Evolutionary conservation across 1,140 invertebrate genomes (phyloP).

Genomic region (Pristionchus pacificus): DNA sequence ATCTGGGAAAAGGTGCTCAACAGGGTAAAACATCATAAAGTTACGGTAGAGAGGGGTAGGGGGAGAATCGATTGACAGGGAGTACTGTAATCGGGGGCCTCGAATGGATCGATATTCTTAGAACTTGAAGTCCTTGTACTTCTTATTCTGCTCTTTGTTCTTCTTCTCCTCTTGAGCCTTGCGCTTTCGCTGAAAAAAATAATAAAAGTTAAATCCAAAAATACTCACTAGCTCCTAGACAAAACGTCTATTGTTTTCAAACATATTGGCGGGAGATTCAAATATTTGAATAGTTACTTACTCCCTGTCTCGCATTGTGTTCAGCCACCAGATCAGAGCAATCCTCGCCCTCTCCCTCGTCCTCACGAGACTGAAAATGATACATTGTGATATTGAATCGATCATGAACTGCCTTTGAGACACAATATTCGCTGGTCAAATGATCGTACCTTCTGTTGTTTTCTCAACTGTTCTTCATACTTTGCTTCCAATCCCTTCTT

Average conservation of each 20-base stretch:
- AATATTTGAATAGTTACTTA: conserved; percentile 27
- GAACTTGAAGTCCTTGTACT: conserved; percentile 57
- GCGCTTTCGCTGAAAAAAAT: conserved; percentile 50
- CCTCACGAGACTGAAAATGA: conserved; percentile 61
- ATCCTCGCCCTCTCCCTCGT: conserved; percentile 74
- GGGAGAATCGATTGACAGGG: too few relatives aligned
- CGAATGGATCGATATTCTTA: too few relatives aligned
- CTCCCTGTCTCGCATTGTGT: conserved; percentile 64
- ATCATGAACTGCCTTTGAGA: too few relatives aligned
- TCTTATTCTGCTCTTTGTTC: conserved; percentile 40
- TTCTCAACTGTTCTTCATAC: conserved; percentile 80
- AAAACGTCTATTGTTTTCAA: not conserved
- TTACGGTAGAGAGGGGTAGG: too few relatives aligned
- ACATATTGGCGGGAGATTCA: not conserved
- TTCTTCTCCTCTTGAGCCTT: conserved; percentile 57
- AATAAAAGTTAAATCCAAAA: conserved; percentile 11
- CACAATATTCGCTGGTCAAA: not conserved
- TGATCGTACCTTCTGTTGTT: conserved; percentile 34
- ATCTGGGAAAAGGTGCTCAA: too few relatives aligned
- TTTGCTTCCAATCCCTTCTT: conserved; percentile 89
- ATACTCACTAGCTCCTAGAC: conserved; percentile 10
- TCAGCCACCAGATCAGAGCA: conserved; percentile 96
- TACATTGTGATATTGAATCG: too few relatives aligned
- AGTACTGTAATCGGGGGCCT: too few relatives aligned
- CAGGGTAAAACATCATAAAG: too few relatives aligned